These are phyloP conservation scores for Heliconius cydno DNA, from an alignment of 2,888 invertebrate species.

Conservation along the genomic window DNA sequence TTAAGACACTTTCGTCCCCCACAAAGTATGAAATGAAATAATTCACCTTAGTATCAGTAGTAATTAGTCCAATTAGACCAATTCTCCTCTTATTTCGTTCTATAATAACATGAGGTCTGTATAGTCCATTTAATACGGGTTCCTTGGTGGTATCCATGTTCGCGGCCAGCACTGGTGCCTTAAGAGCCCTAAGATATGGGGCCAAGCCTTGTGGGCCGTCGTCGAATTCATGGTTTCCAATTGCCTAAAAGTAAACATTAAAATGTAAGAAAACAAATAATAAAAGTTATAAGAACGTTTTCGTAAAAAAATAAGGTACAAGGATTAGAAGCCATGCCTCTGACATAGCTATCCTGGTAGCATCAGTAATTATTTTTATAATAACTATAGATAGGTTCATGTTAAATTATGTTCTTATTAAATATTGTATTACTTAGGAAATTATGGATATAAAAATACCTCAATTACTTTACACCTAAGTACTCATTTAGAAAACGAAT, in stretches of 20 bases:
- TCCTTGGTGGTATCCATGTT: slow-evolving; percentile 89
- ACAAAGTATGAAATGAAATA: too few relatives aligned
- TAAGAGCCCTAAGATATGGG: slow-evolving; percentile 86
- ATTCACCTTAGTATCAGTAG: slow-evolving; percentile 85
- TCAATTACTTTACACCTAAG: too few relatives aligned
- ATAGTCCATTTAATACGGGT: slow-evolving; percentile 85
- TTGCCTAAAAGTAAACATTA: slow-evolving; percentile 80
- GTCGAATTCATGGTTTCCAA: slow-evolving; percentile 95
- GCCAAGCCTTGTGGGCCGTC: slow-evolving; percentile 87
- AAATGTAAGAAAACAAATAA: not conserved
- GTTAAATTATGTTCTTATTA: too few relatives aligned
- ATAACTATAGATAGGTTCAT: too few relatives aligned
- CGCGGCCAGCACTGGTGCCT: slow-evolving; percentile 88
- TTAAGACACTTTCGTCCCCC: too few relatives aligned
- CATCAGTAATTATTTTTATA: too few relatives aligned
- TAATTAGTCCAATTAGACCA: slow-evolving; percentile 90
- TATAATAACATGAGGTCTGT: slow-evolving; percentile 86
- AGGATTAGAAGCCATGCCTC: too few relatives aligned
- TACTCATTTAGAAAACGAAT: too few relatives aligned
- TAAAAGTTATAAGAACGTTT: not conserved
- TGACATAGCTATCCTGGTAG: too few relatives aligned
- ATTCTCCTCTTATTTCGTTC: slow-evolving; percentile 86
- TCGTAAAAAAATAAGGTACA: not conserved
- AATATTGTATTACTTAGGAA: too few relatives aligned
- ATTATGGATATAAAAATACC: too few relatives aligned